Evolutionary conservation across 2,113 vertebrate genomes (phyloP), one percentile per base, ranked within the genome.

Genomic region (Hemiscyllium ocellatum): DNA sequence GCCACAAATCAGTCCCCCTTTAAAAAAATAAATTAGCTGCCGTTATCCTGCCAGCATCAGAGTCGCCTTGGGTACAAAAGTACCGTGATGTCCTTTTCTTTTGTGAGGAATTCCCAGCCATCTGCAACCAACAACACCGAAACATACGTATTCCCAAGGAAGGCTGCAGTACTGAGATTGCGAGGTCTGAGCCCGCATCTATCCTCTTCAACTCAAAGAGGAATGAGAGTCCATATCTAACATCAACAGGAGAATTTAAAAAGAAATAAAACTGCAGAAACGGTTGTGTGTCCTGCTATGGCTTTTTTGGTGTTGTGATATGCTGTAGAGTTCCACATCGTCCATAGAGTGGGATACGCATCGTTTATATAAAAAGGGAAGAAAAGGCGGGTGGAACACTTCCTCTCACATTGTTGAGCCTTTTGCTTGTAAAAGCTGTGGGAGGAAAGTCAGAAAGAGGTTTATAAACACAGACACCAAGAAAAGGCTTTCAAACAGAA

Each of bases 401-500:
- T 93, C 89, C 33, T 93, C 89, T 93, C 56, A 93, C 89, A 93
- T 93, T 19, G 89, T 93, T 2, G 89, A 93, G 89, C 89, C 89
- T 93, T 93, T 93, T 93, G 89, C 89, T 93, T 93, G 89, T 22
- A 93, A 93, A 66, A 93, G 89, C 89, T 93, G 89, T 42, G 89
- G 89, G 89, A 66, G 56, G 56, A 61, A 93, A 93, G 20, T 68
- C 33, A 93, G 56, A 66, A 93, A 17, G 56, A 90, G 17, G 19
- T 33, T 93, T 93, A 37, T 61, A 91, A 68, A 37, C 33, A 29
- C 26, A 33, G 87, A 68, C 6, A 2, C 26, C 61, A 22, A 68
- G 17, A 37, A 93, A 90, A 17, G 61, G 19, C 13, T 47, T 83
- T 83, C 19, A 19, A 37, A 37, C 3, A 83, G 33, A 90, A 68